Base-by-base conservation (phyloP, 2,888 invertebrate species). In the Ormyrus pomaceus region DNA sequence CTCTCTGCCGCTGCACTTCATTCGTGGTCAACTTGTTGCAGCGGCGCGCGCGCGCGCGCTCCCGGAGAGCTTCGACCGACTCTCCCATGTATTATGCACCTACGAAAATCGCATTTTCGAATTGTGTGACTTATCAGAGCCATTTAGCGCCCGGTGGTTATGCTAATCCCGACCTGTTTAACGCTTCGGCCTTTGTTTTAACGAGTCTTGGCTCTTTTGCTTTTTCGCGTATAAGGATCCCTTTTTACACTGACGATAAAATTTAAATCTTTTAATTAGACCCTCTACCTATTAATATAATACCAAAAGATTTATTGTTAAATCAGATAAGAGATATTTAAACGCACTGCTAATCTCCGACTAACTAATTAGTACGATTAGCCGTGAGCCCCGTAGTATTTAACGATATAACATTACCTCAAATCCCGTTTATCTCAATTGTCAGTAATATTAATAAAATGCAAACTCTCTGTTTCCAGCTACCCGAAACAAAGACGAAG, bases 21-120 rank as follows among this genome's bases (percentile, higher is more conserved):
- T 53, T 62, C 70, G 68, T 66, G 79, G 79, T 77, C 79, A 79
- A 82, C 82, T 79, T 82, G 79, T 82, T 82, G 82, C 77, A 77
- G 79, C 70, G 34, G 4, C 34, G 3, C 3, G 34, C 19, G 19
- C 34, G 34, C 34, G 34, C 34, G 34, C 34, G 10, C 56, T 7
- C 55, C 45, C 6, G 10, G 19, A 58, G 8, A 58, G 8, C 11
- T 10, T 50, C 66, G 45, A 11, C 50, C 48, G 6, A 9, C 34
- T 4, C 34, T 1, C 19, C 6, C 11, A 59, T 75, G 74, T 66
- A 74, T 78, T 71, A 74, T 74, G 56, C 51, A 75, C 53, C 45
- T 34, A 51, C 34, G 55, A 81, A 74, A 77, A 80, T 80, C 53
- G 58, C 53, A 58, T 77, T 77, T 80, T 72, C 72, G 10, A 71